Percentiles rank a stretch among this genome's conserved stretches.
These are phyloP conservation scores for Phorcus lineatus DNA, from an alignment of 2,888 invertebrate species.

Conservation along the genomic window DNA sequence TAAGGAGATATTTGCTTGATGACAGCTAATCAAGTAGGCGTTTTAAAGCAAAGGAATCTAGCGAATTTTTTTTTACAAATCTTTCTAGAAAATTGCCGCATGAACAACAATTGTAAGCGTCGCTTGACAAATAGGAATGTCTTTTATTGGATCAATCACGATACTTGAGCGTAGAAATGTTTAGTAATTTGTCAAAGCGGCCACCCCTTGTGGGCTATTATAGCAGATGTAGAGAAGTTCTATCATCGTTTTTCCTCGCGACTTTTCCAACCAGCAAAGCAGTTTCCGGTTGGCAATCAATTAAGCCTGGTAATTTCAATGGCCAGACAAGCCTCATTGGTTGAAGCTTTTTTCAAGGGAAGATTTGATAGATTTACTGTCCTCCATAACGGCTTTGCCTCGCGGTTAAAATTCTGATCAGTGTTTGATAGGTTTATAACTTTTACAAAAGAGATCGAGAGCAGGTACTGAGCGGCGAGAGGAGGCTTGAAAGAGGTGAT, in stretches of 20 bases:
- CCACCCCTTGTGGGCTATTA: conserved; percentile 9
- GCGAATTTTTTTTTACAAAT: background rate
- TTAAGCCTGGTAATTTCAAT: conserved; percentile 12
- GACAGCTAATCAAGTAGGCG: background rate
- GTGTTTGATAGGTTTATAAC: background rate
- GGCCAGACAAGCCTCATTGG: conserved; percentile 5
- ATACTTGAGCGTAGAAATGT: background rate
- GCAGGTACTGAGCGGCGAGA: no score
- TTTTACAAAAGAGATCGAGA: background rate
- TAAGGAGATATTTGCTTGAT: background rate
- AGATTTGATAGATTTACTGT: background rate
- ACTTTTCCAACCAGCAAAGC: background rate
- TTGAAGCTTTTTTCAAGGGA: background rate
- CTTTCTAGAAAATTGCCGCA: background rate
- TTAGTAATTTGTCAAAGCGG: conserved; percentile 7
- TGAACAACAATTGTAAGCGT: background rate
- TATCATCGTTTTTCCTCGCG: background rate
- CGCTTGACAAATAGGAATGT: background rate
- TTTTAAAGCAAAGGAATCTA: background rate
- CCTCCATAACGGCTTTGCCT: background rate
- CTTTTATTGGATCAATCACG: conserved; percentile 6
- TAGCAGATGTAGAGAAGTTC: background rate
- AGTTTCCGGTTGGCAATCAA: conserved; percentile 3
- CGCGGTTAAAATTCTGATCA: conserved; percentile 2
- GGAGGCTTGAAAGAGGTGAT: no score